Conservation (phyloP, 2,113 vertebrate genomes). For the Peromyscus californicus region DNA sequence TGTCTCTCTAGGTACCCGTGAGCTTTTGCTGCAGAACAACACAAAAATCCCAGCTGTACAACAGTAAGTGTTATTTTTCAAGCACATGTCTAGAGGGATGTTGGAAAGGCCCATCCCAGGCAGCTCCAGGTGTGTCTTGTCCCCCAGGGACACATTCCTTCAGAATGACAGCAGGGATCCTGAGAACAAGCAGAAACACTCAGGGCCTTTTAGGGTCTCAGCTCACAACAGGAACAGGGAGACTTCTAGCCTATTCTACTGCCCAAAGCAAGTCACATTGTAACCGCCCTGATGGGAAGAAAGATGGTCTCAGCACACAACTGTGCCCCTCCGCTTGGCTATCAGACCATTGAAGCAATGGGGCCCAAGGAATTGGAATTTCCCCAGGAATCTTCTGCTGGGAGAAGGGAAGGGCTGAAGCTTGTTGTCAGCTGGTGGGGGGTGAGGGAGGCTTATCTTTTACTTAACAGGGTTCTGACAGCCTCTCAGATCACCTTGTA, state of each 20-base stretch:
- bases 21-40: neutral
- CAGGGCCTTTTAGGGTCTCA: neutral
- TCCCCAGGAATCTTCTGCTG: neutral
- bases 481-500: neutral
- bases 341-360: neutral
- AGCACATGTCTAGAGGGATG: no score
- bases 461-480: neutral
- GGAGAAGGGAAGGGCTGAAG: neutral
- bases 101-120: neutral
- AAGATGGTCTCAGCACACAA: neutral
- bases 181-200: neutral
- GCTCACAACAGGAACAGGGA: rapidly evolving
- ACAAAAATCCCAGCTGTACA: neutral
- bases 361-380: neutral
- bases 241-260: neutral
- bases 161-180: rapidly evolving
- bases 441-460: neutral
- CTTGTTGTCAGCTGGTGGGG: neutral
- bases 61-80: neutral
- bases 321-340: neutral
- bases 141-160: neutral
- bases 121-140: rapidly evolving
- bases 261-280: neutral
- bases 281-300: neutral
- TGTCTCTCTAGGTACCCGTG: neutral